phyloP scores from a whole-genome alignment of 2,888 invertebrate species.

The Acrobasis suavella region DNA sequence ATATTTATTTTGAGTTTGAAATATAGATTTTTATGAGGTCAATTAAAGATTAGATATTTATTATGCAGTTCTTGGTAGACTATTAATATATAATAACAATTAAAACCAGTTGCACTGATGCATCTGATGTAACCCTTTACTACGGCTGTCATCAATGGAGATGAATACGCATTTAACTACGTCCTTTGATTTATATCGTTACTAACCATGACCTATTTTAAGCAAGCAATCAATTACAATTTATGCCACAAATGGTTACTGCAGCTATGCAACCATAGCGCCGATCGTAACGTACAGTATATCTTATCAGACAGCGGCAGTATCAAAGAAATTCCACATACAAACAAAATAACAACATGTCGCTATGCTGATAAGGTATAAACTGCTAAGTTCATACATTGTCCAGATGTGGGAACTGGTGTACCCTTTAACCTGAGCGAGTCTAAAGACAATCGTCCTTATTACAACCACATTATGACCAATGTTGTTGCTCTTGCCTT shows the following conservation, averaged over 20 bases:
- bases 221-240: conserved; percentile 61
- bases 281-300: conserved; percentile 45
- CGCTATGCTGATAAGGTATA: conserved; percentile 50
- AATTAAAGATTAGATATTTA: conserved; percentile 2
- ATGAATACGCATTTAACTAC: conserved; percentile 28
- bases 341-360: conserved; percentile 54
- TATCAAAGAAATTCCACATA: conserved; percentile 59
- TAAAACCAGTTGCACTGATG: conserved; percentile 5
- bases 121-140: conserved; percentile 13
- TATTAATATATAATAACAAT: conserved; percentile 13
- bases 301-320: conserved; percentile 66
- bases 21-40: neutral
- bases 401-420: conserved; percentile 57
- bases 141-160: conserved; percentile 14
- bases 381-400: conserved; percentile 48
- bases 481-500: conserved; percentile 47
- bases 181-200: conserved; percentile 61
- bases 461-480: conserved; percentile 50
- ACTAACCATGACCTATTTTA: conserved; percentile 65
- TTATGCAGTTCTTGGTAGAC: neutral
- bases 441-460: conserved; percentile 57
- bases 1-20: neutral
- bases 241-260: conserved; percentile 60
- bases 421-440: conserved; percentile 64
- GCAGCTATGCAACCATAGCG: conserved; percentile 55